Percentiles rank a stretch among this genome's conserved stretches.
Conservation (phyloP, 2,888 invertebrate genomes). For the Cryptocephalus primarius region DNA sequence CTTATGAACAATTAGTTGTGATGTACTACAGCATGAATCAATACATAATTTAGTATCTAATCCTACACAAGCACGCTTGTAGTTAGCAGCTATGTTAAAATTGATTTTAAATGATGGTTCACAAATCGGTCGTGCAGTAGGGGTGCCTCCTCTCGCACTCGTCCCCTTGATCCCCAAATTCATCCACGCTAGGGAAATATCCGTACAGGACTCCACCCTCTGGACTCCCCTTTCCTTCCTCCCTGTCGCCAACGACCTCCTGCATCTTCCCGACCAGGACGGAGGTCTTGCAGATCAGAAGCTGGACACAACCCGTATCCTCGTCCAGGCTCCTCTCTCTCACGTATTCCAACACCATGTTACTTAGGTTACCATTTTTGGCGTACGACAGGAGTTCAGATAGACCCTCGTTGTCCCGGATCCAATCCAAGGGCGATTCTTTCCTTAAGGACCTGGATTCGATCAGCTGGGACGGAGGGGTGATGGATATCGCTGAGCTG, state of each 20-base stretch:
- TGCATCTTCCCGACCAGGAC: slow-evolving; percentile 73
- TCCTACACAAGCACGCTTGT: no score
- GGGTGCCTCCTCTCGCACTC: slow-evolving; percentile 49
- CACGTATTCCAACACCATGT: slow-evolving; percentile 49
- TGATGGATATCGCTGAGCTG: slow-evolving; percentile 26
- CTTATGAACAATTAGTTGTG: no score
- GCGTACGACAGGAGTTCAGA: slow-evolving; percentile 48
- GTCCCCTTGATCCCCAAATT: slow-evolving; percentile 49
- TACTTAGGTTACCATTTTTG: slow-evolving; percentile 50
- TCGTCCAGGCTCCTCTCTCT: slow-evolving; percentile 42
- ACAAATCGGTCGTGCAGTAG: background rate
- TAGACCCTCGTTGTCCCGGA: slow-evolving; percentile 46
- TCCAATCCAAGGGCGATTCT: slow-evolving; percentile 48
- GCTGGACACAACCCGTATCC: slow-evolving; percentile 58
- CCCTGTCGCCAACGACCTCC: slow-evolving; percentile 42
- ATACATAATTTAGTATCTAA: no score
- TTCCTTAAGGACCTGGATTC: slow-evolving; percentile 19
- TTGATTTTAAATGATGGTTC: no score
- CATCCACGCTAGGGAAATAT: slow-evolving; percentile 49
- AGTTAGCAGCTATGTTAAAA: no score
- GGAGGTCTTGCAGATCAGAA: slow-evolving; percentile 65
- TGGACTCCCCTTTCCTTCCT: slow-evolving; percentile 22
- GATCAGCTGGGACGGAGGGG: slow-evolving; percentile 33
- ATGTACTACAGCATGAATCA: no score
- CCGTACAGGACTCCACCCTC: slow-evolving; percentile 41